Percentiles rank a stretch among this genome's conserved stretches.
Evolutionary conservation across 2,888 invertebrate genomes (phyloP).

Genomic region (Drosophila lutescens): DNA sequence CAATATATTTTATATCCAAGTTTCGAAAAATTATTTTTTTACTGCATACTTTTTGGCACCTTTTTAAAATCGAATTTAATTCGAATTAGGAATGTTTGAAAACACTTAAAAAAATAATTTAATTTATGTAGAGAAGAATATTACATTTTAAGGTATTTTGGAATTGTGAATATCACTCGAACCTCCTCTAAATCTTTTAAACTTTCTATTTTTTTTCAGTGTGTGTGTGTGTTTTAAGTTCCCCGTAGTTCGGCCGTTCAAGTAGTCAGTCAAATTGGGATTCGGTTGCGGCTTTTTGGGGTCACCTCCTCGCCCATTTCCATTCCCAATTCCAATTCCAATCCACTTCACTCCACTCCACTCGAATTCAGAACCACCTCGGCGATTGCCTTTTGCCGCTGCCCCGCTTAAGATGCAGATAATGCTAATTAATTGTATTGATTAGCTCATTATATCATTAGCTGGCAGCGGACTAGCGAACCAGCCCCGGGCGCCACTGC

Average conservation of each 20-base stretch:
- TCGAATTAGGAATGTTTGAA: too few relatives aligned
- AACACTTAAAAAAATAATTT: too few relatives aligned
- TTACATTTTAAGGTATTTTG: too few relatives aligned
- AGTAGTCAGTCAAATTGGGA: conserved; percentile 13
- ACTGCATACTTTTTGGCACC: too few relatives aligned
- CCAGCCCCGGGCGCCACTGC: conserved; percentile 54
- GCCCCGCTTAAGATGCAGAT: conserved; percentile 49
- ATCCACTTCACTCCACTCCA: neutral
- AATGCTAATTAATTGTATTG: conserved; percentile 75
- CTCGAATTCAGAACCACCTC: neutral
- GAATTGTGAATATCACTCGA: too few relatives aligned
- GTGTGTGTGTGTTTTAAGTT: neutral
- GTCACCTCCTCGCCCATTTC: conserved; percentile 8
- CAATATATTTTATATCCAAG: too few relatives aligned
- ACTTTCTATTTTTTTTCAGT: neutral
- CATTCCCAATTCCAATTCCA: neutral
- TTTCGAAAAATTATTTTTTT: too few relatives aligned
- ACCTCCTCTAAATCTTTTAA: too few relatives aligned
- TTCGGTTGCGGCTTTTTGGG: conserved; percentile 9
- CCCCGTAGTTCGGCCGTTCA: conserved; percentile 5
- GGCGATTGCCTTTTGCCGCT: conserved; percentile 21
- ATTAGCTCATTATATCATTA: conserved; percentile 73
- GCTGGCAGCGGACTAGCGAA: conserved; percentile 29
- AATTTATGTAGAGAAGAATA: too few relatives aligned
- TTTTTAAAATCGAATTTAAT: too few relatives aligned